Evolutionary conservation across 2,113 vertebrate species (phyloP).

Genomic region (Actenoides lindsayi): DNA sequence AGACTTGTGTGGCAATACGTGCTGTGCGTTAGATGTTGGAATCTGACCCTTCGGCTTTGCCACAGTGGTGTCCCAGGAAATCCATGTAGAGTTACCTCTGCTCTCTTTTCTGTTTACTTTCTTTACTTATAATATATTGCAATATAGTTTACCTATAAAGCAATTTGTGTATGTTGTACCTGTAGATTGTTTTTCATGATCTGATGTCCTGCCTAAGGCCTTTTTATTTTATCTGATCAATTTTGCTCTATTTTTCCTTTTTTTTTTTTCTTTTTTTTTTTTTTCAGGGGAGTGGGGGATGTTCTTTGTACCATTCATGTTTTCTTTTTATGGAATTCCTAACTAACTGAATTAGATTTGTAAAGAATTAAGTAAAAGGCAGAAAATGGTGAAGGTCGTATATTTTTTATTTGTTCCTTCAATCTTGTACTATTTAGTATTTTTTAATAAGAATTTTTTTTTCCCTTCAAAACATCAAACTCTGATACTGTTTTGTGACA

Average conservation of each 20-base stretch:
- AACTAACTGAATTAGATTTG: neutral
- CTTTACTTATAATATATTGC: neutral
- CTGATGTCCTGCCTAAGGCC: neutral
- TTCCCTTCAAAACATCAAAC: neutral
- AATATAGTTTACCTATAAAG: neutral
- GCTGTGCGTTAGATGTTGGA: conserved; percentile 62
- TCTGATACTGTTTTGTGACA: neutral
- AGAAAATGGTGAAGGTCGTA: neutral
- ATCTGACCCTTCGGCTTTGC: conserved; percentile 64
- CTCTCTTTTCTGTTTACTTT: conserved; percentile 13
- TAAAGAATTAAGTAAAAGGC: neutral
- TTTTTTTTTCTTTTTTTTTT: neutral
- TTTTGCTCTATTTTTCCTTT: neutral
- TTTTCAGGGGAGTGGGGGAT: too few relatives aligned
- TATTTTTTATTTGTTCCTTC: neutral
- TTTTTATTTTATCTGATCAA: neutral
- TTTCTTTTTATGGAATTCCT: neutral
- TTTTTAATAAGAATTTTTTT: neutral
- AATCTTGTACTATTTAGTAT: neutral
- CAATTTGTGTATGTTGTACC: neutral
- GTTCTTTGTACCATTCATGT: neutral
- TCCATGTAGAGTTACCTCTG: neutral
- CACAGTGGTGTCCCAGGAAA: conserved; percentile 61
- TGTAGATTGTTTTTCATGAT: neutral
- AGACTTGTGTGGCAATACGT: conserved; percentile 56